Conservation (phyloP, 2,888 invertebrate species). For the Dynastes maya region DNA sequence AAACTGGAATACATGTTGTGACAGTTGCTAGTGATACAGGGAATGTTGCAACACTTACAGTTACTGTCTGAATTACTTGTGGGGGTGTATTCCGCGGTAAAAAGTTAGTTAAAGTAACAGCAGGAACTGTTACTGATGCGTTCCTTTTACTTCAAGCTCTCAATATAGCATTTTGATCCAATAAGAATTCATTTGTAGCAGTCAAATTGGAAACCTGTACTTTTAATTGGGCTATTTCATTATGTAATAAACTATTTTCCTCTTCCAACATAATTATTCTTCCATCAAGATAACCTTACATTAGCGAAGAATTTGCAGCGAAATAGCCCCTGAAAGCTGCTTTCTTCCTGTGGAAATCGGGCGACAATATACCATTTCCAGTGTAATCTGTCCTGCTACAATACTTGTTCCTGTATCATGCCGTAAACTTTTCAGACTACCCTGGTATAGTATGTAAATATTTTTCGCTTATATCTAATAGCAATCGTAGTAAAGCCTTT, state of each 20-base stretch:
- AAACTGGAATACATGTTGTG: constrained; percentile 70
- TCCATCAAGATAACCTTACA: constrained; percentile 65
- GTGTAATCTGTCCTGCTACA: constrained; percentile 56
- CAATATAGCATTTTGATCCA: constrained; percentile 84
- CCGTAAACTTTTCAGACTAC: too few relatives aligned
- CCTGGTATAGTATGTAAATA: too few relatives aligned
- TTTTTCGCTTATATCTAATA: too few relatives aligned
- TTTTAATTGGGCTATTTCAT: constrained; percentile 80
- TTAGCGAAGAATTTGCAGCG: constrained; percentile 66
- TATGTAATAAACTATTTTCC: constrained; percentile 78
- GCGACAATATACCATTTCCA: constrained; percentile 54
- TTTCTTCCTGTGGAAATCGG: constrained; percentile 49
- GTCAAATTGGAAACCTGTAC: constrained; percentile 81
- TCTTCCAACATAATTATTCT: constrained; percentile 75
- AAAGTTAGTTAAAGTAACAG: constrained; percentile 75
- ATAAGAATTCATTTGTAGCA: constrained; percentile 84
- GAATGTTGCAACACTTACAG: constrained; percentile 76
- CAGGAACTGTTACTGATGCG: constrained; percentile 75
- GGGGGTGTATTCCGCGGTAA: constrained; percentile 70
- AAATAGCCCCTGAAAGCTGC: constrained; percentile 67
- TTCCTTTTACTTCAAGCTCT: constrained; percentile 75
- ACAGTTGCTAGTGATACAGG: constrained; percentile 77
- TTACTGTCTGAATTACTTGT: constrained; percentile 72
- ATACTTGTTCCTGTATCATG: not conserved
- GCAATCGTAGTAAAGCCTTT: not conserved